Conservation (phyloP, 2,888 invertebrate genomes). For the Drosophila mayaguana region DNA sequence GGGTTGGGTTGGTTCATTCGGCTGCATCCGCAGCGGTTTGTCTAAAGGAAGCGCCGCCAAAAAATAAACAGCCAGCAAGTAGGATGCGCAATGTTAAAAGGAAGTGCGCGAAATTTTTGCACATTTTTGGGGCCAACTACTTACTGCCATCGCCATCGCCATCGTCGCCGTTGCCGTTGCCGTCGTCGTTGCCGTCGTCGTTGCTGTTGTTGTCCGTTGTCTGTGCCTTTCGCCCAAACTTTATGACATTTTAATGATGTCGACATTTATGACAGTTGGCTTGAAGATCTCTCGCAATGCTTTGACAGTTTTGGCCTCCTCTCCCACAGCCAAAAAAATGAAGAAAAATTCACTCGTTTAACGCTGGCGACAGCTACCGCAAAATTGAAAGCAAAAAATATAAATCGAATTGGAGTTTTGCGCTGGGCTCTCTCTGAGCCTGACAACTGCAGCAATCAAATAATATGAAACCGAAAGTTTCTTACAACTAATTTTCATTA, state of each 20-base stretch:
- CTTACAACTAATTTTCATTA: conserved; percentile 28
- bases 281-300: conserved; percentile 63
- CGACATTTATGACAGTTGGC: conserved; percentile 75
- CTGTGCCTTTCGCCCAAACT: conserved; percentile 36
- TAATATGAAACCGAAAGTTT: conserved; percentile 23
- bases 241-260: conserved; percentile 78
- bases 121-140: conserved; percentile 57
- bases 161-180: neutral
- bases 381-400: conserved; percentile 47
- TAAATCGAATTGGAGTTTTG: conserved; percentile 30
- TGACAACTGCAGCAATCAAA: conserved; percentile 44
- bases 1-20: conserved; percentile 6
- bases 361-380: conserved; percentile 24
- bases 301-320: conserved; percentile 57
- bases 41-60: conserved; percentile 66
- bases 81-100: conserved; percentile 71
- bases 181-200: neutral
- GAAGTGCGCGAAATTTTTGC: conserved; percentile 75
- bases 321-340: conserved; percentile 6
- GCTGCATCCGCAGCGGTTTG: conserved; percentile 72
- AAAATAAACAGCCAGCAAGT: conserved; percentile 69
- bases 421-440: neutral
- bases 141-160: conserved; percentile 1
- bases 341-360: conserved; percentile 28
- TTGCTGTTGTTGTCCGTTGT: conserved; percentile 7